These are phyloP conservation scores for Nasonia giraulti DNA, from an alignment of 1,140 invertebrate genomes.

Conservation along the genomic window DNA sequence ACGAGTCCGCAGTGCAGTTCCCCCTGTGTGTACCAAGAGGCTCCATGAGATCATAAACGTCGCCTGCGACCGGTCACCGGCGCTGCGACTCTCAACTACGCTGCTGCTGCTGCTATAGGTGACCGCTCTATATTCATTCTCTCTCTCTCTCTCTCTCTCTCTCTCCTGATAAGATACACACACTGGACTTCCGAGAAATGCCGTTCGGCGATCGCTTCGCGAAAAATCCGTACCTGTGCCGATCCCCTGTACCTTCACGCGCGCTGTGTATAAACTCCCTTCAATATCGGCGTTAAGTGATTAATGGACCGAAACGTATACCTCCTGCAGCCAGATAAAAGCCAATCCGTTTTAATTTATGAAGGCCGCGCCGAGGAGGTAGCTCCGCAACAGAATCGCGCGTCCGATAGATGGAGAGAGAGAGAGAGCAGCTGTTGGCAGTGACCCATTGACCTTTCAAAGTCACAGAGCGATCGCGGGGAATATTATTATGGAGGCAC, in stretches of 20 bases:
- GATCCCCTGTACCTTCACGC: no score
- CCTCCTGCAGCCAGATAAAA: slow-evolving; percentile 20
- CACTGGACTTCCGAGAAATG: no score
- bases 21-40: no score
- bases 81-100: background rate
- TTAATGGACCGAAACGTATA: slow-evolving; percentile 31
- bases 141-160: no score
- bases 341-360: slow-evolving; percentile 41
- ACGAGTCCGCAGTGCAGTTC: no score
- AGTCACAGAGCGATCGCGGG: background rate
- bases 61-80: no score
- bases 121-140: background rate
- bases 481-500: background rate
- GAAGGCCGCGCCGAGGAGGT: background rate
- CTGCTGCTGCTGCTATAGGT: no score
- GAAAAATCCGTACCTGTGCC: background rate
- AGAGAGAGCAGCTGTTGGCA: slow-evolving; percentile 38
- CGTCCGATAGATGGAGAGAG: background rate
- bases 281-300: no score
- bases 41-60: no score
- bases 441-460: slow-evolving; percentile 42
- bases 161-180: no score
- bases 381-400: background rate
- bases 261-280: no score
- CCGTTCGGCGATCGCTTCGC: no score